A percentile compares a stretch with the other conserved stretches of the same genome.
phyloP scores from a whole-genome alignment of 2,888 invertebrate species.

The Cerastoderma edule region DNA sequence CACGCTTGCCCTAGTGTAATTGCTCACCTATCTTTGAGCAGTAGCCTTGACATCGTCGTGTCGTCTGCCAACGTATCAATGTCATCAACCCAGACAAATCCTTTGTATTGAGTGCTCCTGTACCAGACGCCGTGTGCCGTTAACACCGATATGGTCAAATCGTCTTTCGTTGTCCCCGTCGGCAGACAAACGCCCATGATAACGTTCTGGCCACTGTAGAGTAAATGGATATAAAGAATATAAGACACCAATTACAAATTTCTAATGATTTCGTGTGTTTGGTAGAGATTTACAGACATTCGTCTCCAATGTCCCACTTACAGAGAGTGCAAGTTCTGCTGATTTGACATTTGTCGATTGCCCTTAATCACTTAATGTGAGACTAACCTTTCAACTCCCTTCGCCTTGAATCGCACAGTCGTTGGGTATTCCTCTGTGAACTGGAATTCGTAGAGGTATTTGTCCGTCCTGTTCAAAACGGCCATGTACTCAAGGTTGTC shows the following conservation, averaged over 20 bases:
- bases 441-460: slow-evolving; percentile 32
- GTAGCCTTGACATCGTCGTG: slow-evolving; percentile 9
- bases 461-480: slow-evolving; percentile 17
- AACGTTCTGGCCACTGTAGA: slow-evolving; percentile 23
- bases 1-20: neutral
- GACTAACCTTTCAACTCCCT: slow-evolving; percentile 29
- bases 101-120: neutral
- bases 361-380: neutral
- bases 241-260: too few species aligned
- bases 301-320: too few species aligned
- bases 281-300: too few species aligned
- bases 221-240: too few species aligned
- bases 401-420: neutral
- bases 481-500: slow-evolving; percentile 6
- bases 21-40: slow-evolving; percentile 6
- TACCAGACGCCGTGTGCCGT: neutral
- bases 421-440: slow-evolving; percentile 17
- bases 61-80: slow-evolving; percentile 4
- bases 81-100: slow-evolving; percentile 20
- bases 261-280: too few species aligned
- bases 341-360: neutral
- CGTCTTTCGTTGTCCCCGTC: slow-evolving; percentile 19
- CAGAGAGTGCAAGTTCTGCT: neutral
- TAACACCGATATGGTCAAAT: neutral
- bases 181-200: slow-evolving; percentile 39